Evolutionary conservation across 1,140 invertebrate species (phyloP), one percentile per base, ranked within the genome.

Genomic region (Spodoptera frugiperda): DNA sequence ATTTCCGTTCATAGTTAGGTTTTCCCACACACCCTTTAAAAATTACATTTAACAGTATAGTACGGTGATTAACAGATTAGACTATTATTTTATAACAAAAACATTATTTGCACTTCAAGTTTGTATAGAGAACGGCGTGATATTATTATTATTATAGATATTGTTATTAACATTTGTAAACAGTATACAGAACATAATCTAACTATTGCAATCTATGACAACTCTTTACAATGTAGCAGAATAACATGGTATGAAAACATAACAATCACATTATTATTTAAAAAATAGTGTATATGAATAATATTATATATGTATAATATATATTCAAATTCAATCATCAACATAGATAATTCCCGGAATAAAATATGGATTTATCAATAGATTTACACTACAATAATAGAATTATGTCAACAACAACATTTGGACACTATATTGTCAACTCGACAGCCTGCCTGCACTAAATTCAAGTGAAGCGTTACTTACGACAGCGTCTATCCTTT

Each of bases 261-360:
- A 93, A 92, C 89, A 90, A 89, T 89, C 84, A 90, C 84, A 15
- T 75, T 87, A 89, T 86, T 78, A 80, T 84, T 86, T 85, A 88
- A 87, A 88, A 87, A 91, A 89, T 87, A 84, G 89, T 91, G 90
- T 92, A 93, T 92, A 93, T 90, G 89, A 93, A 91, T 91, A 91
- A 89, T 89, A 90, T 90, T 61, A 90, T 90, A 89, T 84, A 77
- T 78, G 30, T 76, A 79, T 78, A 80, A 84, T 83, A 87, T 85
- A 91, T 89, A 88, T 86, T 83, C 79, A 83, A 87, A 77, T 84
- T 85, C 79, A 79, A 84, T 87, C 78, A 85, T 86, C 84, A 91
- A 89, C 87, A 88, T 82, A 83, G 77, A 84, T 87, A 87, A 87
- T 84, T 87, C 81, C 84, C 74, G 84, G 83, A 82, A 87, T 90